A percentile compares a stretch with the other conserved stretches of the same genome.
phyloP scores from a whole-genome alignment of 2,113 vertebrate species.

The Brachypteracias leptosomus region DNA sequence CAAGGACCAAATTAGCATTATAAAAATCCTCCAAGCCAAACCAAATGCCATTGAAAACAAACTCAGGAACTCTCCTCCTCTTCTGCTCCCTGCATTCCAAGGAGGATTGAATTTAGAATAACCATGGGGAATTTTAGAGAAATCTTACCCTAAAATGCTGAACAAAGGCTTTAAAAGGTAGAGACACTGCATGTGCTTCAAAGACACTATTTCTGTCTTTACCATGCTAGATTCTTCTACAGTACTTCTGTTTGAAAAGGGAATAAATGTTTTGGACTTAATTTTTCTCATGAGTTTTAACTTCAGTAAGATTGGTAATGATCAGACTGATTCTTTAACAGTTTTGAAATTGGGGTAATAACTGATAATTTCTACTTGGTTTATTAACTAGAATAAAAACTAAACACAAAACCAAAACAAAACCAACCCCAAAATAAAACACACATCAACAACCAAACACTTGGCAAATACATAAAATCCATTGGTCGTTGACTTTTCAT shows the following conservation, averaged over 20 bases:
- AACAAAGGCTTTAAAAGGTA: neutral
- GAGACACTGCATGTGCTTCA: neutral
- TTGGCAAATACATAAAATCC: neutral
- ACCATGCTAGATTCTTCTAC: neutral
- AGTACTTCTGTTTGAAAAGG: neutral
- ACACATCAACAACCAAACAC: neutral
- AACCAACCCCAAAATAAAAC: neutral
- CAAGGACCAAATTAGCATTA: conserved; percentile 28
- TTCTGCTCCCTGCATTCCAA: conserved; percentile 42
- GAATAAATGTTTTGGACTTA: neutral
- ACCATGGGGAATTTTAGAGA: conserved; percentile 19
- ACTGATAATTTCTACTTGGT: neutral
- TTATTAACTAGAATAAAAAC: neutral
- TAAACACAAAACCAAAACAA: neutral
- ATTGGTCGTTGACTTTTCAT: neutral
- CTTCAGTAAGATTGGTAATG: neutral
- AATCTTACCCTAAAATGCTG: neutral
- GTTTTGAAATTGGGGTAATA: neutral
- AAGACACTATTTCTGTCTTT: neutral
- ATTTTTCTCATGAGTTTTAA: neutral
- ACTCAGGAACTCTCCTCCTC: conserved; percentile 25
- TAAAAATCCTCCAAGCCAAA: conserved; percentile 21
- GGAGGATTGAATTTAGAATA: conserved; percentile 31
- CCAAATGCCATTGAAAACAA: conserved; percentile 57
- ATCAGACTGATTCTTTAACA: neutral